phyloP scores from a whole-genome alignment of 2,888 invertebrate genomes.

The Scaptomyza parva region DNA sequence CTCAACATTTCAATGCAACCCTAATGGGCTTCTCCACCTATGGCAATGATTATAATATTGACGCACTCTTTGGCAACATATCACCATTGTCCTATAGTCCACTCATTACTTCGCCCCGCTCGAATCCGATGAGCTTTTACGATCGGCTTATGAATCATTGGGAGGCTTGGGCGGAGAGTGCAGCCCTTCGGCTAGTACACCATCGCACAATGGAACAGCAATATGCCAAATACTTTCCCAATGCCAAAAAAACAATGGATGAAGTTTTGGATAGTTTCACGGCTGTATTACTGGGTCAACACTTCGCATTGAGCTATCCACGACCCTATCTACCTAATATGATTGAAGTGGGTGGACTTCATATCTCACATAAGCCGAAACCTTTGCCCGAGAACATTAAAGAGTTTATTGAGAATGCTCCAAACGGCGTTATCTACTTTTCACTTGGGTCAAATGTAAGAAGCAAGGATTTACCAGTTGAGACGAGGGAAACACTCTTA shows the following conservation, averaged over 20 bases:
- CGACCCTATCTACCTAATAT: constrained; percentile 82
- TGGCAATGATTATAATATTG: constrained; percentile 62
- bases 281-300: constrained; percentile 81
- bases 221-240: constrained; percentile 69
- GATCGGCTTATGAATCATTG: constrained; percentile 81
- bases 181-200: constrained; percentile 57
- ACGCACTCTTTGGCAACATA: constrained; percentile 66
- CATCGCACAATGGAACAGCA: constrained; percentile 70
- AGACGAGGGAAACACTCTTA: constrained; percentile 59
- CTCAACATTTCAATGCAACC: constrained; percentile 73
- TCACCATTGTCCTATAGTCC: constrained; percentile 81
- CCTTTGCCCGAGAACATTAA: constrained; percentile 79
- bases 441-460: constrained; percentile 84
- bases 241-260: constrained; percentile 58
- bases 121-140: constrained; percentile 81
- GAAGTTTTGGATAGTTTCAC: constrained; percentile 74
- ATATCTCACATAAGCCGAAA: constrained; percentile 71
- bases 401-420: constrained; percentile 82
- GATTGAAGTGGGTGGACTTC: constrained; percentile 83
- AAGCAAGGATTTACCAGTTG: constrained; percentile 68
- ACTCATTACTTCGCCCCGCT: constrained; percentile 56
- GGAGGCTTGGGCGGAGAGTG: constrained; percentile 44
- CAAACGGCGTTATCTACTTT: constrained; percentile 85
- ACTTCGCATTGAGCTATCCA: constrained; percentile 75
- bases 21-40: constrained; percentile 65